A percentile compares a stretch with the other conserved stretches of the same genome.
Conservation (phyloP, 2,113 vertebrate genomes). For the Melospiza melodia region DNA sequence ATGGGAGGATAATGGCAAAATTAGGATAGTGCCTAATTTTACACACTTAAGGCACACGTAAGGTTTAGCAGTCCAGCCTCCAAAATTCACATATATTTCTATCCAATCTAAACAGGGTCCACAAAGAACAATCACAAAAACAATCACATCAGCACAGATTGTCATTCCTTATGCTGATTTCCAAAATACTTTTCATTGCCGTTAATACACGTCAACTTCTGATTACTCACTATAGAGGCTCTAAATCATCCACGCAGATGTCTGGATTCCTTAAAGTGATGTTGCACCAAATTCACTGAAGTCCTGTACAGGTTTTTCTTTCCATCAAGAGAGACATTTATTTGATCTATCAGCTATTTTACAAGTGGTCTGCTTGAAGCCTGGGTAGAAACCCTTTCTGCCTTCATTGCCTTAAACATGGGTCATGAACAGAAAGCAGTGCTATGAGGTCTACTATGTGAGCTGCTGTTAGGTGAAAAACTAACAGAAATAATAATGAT, state of each 20-base stretch:
- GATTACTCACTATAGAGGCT: neutral
- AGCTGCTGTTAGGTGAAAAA: neutral
- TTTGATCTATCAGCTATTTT: neutral
- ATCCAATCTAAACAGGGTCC: neutral
- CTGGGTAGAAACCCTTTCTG: neutral
- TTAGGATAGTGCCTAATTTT: neutral
- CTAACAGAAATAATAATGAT: neutral
- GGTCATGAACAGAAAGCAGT: neutral
- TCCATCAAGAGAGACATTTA: accelerated
- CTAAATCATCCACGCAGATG: neutral
- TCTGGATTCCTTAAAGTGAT: neutral
- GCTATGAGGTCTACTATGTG: neutral
- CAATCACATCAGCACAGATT: neutral
- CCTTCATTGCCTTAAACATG: neutral
- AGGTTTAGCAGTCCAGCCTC: neutral
- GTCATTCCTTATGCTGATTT: neutral
- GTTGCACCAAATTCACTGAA: neutral
- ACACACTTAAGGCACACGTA: neutral
- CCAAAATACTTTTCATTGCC: neutral
- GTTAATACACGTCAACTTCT: neutral
- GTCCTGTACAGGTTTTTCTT: neutral
- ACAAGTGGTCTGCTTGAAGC: neutral
- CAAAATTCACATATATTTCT: neutral
- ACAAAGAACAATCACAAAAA: neutral
- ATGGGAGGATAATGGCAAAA: neutral